A percentile compares a stretch with the other conserved stretches of the same genome.
phyloP scores from a whole-genome alignment of 64 coral and sea anemone genomes.

The Astreopora myriophthalma region DNA sequence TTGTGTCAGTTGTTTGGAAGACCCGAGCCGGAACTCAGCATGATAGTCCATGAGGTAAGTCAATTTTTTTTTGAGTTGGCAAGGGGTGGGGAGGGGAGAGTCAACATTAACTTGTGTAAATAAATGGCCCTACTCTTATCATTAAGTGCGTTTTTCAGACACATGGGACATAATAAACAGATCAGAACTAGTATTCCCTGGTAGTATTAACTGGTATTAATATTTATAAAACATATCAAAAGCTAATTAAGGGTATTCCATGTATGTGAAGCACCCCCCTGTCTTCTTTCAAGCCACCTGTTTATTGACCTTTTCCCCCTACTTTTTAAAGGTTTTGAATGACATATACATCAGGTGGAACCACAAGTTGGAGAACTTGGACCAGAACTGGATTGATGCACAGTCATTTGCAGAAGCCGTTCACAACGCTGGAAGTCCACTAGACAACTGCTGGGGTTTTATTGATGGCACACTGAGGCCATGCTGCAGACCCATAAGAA shows the following conservation, averaged over 20 bases:
- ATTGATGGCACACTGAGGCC: neutral
- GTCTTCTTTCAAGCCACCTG: neutral
- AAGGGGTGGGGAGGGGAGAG: neutral
- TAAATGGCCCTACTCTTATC: neutral
- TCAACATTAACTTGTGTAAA: neutral
- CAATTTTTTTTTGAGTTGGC: neutral
- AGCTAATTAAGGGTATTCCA: constrained; percentile 28
- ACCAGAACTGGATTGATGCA: neutral
- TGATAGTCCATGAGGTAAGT: constrained; percentile 40
- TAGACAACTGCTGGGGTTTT: constrained; percentile 3
- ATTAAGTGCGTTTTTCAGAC: neutral
- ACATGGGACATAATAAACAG: neutral
- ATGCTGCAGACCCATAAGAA: neutral
- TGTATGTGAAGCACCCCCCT: constrained; percentile 9
- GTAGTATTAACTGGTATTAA: neutral
- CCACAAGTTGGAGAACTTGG: neutral
- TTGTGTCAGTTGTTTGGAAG: constrained; percentile 49
- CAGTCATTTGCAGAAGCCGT: neutral
- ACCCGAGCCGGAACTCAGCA: constrained; percentile 32
- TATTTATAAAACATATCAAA: constrained; percentile 36
- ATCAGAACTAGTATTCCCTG: neutral
- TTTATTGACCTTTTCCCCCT: neutral
- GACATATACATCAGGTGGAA: constrained; percentile 7
- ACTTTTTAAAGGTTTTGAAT: constrained; percentile 29
- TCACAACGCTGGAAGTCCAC: neutral